Percentiles rank a stretch among this genome's conserved stretches.
Evolutionary conservation across 2,113 vertebrate genomes (phyloP).

Genomic region (Myxocyprinus asiaticus): DNA sequence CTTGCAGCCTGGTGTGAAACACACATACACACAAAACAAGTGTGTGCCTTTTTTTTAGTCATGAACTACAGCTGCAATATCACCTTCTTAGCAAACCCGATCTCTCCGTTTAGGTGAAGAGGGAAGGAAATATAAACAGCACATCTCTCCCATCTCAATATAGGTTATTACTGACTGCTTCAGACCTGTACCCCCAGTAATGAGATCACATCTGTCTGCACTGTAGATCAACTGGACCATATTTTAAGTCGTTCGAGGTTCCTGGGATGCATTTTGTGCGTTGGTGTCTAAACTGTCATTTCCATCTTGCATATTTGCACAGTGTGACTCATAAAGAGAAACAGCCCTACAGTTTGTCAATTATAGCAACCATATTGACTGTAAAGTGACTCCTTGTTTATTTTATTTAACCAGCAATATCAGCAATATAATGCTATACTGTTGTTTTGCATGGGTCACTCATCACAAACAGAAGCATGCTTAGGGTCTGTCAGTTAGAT

Average conservation of each 20-base stretch:
- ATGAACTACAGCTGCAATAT: background rate
- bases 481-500: slow-evolving; percentile 10
- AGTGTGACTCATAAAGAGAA: background rate
- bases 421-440: background rate
- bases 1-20: background rate
- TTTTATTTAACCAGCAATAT: no score
- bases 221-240: background rate
- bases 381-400: no score
- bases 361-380: background rate
- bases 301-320: no score
- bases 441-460: background rate
- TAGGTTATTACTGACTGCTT: background rate
- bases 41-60: background rate
- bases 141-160: background rate
- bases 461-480: slow-evolving; percentile 1
- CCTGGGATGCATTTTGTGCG: background rate
- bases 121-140: no score
- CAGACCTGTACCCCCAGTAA: background rate
- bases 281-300: background rate
- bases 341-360: background rate
- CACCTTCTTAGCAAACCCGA: background rate
- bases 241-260: background rate
- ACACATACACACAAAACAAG: slow-evolving; percentile 5
- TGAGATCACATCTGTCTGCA: slow-evolving; percentile 23
- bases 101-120: slow-evolving; percentile 17